Conservation (phyloP, 2,797 vertebrate species). For the Emys orbicularis region DNA sequence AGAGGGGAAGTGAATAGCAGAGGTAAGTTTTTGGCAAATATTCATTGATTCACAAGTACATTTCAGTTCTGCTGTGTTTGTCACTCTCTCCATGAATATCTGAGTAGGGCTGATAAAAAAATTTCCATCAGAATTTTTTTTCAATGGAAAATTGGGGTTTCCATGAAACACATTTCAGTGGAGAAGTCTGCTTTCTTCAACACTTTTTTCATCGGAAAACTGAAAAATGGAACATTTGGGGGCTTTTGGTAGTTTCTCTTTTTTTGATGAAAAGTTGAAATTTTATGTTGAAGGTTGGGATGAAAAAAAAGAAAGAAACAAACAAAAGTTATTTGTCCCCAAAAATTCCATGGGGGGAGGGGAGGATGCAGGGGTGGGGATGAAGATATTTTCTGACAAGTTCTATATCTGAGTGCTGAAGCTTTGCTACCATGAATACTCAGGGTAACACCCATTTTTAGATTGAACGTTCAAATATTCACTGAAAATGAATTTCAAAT, state of each 20-base stretch:
- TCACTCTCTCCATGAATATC: too few relatives aligned
- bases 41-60: background rate
- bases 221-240: too few relatives aligned
- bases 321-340: background rate
- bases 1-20: too few relatives aligned
- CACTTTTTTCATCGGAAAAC: too few relatives aligned
- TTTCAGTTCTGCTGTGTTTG: too few relatives aligned
- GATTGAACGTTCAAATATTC: background rate
- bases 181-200: too few relatives aligned
- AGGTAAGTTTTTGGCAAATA: background rate
- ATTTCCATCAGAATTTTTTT: background rate
- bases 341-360: rapidly evolving
- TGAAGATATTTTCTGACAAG: background rate
- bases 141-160: background rate
- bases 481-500: rapidly evolving
- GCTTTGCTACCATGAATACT: rapidly evolving
- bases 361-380: too few relatives aligned
- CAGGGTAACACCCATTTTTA: background rate
- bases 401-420: background rate
- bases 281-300: too few relatives aligned
- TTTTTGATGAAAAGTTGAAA: too few relatives aligned
- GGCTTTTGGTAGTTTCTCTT: too few relatives aligned
- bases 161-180: background rate
- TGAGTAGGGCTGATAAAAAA: background rate
- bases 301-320: too few relatives aligned